A percentile compares a stretch with the other conserved stretches of the same genome.
phyloP scores from a whole-genome alignment of 2,113 vertebrate species.

The Syngnathoides biaculeatus region DNA sequence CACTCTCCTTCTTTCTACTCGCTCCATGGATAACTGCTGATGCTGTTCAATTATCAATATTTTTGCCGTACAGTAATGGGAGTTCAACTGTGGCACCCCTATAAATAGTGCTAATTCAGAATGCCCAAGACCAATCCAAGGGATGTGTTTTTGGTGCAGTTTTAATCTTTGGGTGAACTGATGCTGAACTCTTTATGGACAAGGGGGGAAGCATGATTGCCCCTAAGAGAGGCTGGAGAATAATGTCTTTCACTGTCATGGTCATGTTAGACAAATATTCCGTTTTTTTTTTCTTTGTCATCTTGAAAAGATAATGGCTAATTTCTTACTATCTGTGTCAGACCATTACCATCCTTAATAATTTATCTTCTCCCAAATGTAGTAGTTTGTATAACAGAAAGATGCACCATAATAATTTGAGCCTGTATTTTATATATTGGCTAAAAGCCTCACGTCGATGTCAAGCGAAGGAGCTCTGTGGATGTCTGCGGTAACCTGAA shows the following conservation, averaged over 20 bases:
- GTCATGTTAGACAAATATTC: conserved; percentile 34
- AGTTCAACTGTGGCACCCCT: conserved; percentile 45
- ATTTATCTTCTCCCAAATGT: neutral
- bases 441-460: conserved; percentile 36
- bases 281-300: neutral
- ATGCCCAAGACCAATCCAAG: conserved; percentile 47
- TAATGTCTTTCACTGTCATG: conserved; percentile 23
- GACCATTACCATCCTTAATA: neutral
- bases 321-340: neutral
- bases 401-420: neutral
- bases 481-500: conserved; percentile 75
- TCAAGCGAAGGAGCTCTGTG: conserved; percentile 29
- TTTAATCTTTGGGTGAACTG: conserved; percentile 69
- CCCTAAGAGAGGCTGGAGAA: conserved; percentile 16
- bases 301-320: neutral
- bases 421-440: conserved; percentile 26
- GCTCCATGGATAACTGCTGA: conserved; percentile 52
- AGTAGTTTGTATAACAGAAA: neutral
- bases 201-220: conserved; percentile 37
- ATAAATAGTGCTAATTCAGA: conserved; percentile 57
- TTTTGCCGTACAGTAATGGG: conserved; percentile 28
- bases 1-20: conserved; percentile 23
- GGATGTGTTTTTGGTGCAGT: conserved; percentile 49
- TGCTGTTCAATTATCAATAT: conserved; percentile 57
- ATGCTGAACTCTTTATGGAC: conserved; percentile 69